phyloP scores from a whole-genome alignment of 2,113 vertebrate genomes.

The Rhombomys opimus region DNA sequence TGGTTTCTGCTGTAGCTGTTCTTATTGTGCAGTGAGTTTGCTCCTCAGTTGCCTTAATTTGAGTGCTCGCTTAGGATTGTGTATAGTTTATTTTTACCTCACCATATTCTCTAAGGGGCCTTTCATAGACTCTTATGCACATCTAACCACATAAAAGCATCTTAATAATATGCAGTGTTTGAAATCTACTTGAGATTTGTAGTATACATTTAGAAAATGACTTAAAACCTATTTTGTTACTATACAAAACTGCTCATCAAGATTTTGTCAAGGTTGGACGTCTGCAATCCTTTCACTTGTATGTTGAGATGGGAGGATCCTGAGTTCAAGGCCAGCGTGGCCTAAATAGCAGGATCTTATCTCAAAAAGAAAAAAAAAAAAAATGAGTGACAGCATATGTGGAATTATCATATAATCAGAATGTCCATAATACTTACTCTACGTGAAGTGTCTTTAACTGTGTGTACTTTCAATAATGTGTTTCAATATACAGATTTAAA shows the following conservation, averaged over 20 bases:
- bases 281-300: background rate
- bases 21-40: slow-evolving; percentile 17
- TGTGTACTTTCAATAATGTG: background rate
- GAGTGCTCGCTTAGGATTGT: background rate
- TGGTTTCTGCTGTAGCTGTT: background rate
- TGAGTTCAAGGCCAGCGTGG: background rate
- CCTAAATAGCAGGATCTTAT: background rate
- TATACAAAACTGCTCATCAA: background rate
- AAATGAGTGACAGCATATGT: background rate
- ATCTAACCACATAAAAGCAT: background rate
- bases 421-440: background rate
- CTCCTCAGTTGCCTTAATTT: background rate
- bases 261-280: background rate
- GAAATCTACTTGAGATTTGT: background rate
- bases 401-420: slow-evolving; percentile 12
- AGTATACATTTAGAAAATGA: background rate
- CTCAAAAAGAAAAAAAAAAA: background rate
- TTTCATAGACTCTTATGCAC: background rate
- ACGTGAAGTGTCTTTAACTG: background rate
- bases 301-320: background rate
- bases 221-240: background rate
- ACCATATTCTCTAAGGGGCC: background rate
- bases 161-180: background rate
- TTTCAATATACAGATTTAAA: background rate
- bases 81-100: background rate